A percentile compares a stretch with the other conserved stretches of the same genome.
Evolutionary conservation across 2,888 invertebrate genomes (phyloP).

Genomic region (Chrysodeixis includens): DNA sequence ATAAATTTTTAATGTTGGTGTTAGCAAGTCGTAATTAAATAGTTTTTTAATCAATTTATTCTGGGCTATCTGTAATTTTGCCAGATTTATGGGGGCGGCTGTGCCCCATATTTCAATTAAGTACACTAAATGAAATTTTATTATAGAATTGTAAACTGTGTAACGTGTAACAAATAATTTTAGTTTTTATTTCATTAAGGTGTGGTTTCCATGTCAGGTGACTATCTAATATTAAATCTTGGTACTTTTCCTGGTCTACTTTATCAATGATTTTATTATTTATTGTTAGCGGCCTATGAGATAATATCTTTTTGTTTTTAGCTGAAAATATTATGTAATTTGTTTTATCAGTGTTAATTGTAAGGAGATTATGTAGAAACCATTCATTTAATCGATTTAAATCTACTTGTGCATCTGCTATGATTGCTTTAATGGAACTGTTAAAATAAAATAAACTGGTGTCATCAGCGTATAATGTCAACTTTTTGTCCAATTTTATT

Average conservation of each 20-base stretch:
- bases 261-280: not conserved
- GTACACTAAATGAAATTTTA: not conserved
- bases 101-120: not conserved
- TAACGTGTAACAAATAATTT: not conserved
- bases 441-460: constrained; percentile 43
- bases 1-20: not conserved
- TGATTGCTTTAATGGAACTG: constrained; percentile 17
- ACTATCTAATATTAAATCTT: not conserved
- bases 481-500: constrained; percentile 12
- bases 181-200: not conserved
- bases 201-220: not conserved
- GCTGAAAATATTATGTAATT: constrained; percentile 30
- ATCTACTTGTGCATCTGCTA: constrained; percentile 32
- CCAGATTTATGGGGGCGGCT: not conserved
- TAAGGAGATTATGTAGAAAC: constrained; percentile 40
- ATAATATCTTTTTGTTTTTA: constrained; percentile 18
- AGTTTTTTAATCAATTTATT: too few relatives aligned
- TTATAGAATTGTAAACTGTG: not conserved
- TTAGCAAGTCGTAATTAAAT: not conserved
- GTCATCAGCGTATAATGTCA: constrained; percentile 31
- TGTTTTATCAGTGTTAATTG: constrained; percentile 37
- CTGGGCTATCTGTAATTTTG: not conserved
- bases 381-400: constrained; percentile 33
- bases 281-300: not conserved
- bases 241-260: not conserved